Base-by-base conservation (phyloP, 2,888 invertebrate genomes). In the Pseudococcus viburni region DNA sequence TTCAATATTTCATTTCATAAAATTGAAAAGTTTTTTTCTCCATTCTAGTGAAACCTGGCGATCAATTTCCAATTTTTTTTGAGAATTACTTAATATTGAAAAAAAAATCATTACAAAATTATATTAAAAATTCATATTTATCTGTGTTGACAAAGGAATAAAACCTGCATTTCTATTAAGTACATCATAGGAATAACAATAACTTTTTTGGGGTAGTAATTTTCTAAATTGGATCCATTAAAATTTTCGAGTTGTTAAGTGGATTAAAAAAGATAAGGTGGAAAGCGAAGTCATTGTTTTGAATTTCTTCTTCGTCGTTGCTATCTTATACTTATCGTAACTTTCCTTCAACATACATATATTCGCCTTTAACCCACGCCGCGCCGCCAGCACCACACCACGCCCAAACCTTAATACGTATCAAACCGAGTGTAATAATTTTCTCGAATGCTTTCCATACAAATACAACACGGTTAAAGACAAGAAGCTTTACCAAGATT, bases 401-500 rank as follows among this genome's bases (percentile, higher is more conserved):
- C 26, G 26, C 15, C 51, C 17, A 15, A 59, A 26, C 26, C 26
- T 73, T 33, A 73, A 73, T 73, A 33, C 68, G 68, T 33, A 73
- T 73, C 26, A 73, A 73, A 73, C 68, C 68, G 68, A 73, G 68
- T 73, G 68, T 73, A 73, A 73, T 73, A 73, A 73, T 73, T 73
- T 73, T 26, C 68, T 73, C 9, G 26, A 73, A 73, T 73, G 68
- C 7, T 26, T 68, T 12, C 33, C 68, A 15, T 12, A 19, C 33
- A 73, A 9, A 5, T 33, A 73, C 33, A 73, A 73, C 12, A 73
- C 33, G 26, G 33, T 19, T 59, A 59, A 73, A 73, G 68, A 33
- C 22, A 12, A 33, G 68, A 22, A 73, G 33, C 68, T 22, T 73
- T 26, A 26, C 68, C 5, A 5, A 26, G 33, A 33, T 73, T 73